Percentiles rank a stretch among this genome's conserved stretches.
Conservation (phyloP, 2,797 vertebrate genomes). For the Enteromius paludinosus region DNA sequence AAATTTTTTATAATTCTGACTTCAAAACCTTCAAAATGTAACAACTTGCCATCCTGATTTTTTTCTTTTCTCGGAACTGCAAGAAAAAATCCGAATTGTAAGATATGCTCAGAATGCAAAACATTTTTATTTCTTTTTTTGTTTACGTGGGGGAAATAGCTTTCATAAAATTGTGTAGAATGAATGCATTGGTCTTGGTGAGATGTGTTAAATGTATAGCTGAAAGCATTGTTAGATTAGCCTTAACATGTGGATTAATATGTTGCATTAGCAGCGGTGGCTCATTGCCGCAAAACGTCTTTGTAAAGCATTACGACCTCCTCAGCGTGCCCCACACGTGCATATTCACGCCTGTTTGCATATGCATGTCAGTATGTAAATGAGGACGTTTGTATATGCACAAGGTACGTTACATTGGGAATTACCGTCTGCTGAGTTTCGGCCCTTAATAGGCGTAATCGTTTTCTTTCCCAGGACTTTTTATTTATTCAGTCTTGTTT, state of each 20-base stretch:
- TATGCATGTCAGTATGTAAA: slow-evolving; percentile 46
- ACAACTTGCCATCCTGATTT: background rate
- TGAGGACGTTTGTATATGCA: background rate
- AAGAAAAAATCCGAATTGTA: background rate
- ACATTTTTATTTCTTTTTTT: background rate
- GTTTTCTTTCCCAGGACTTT: slow-evolving; percentile 46
- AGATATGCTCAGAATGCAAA: background rate
- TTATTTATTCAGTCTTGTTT: slow-evolving; percentile 63
- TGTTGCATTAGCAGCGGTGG: background rate
- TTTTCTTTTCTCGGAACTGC: background rate
- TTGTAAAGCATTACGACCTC: slow-evolving; percentile 9
- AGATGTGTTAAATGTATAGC: background rate
- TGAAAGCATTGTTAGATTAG: slow-evolving; percentile 10
- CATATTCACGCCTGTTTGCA: slow-evolving; percentile 40
- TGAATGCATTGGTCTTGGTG: background rate
- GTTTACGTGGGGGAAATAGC: background rate
- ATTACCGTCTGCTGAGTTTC: slow-evolving; percentile 20
- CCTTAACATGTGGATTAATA: background rate
- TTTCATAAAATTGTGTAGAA: background rate
- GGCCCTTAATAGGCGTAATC: background rate
- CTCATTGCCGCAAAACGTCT: background rate
- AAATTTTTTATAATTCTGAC: background rate
- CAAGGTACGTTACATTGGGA: background rate
- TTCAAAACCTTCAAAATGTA: background rate
- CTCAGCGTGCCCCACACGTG: slow-evolving; percentile 14